phyloP scores from a whole-genome alignment of 2,888 invertebrate species.

The Synanthedon tipuliformis region DNA sequence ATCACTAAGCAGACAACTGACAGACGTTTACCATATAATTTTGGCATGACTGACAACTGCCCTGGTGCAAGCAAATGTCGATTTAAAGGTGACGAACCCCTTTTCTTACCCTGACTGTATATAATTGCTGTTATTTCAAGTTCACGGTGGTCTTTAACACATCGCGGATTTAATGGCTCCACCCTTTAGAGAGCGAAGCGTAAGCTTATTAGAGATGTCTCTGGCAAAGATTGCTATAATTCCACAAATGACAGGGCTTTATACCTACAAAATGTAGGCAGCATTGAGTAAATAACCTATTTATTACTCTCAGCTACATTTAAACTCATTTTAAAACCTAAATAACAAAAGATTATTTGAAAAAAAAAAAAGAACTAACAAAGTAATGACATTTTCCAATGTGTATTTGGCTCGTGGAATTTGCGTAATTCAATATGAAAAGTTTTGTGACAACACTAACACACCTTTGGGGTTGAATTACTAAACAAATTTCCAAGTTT shows the following conservation, averaged over 20 bases:
- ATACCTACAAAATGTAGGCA: slow-evolving; percentile 4
- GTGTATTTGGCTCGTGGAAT: slow-evolving; percentile 3
- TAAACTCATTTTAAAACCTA: not conserved
- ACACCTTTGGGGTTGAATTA: slow-evolving; percentile 10
- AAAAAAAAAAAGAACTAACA: too few relatives aligned
- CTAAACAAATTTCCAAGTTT: slow-evolving; percentile 12
- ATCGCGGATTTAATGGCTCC: slow-evolving; percentile 11
- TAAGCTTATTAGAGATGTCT: slow-evolving; percentile 36
- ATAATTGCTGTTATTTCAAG: too few relatives aligned
- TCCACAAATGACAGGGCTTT: slow-evolving; percentile 21
- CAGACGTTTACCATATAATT: too few relatives aligned
- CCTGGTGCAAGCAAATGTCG: too few relatives aligned
- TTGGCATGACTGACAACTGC: too few relatives aligned
- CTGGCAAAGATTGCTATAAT: slow-evolving; percentile 33
- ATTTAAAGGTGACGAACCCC: too few relatives aligned
- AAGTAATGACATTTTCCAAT: too few relatives aligned
- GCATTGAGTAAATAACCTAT: slow-evolving; percentile 2
- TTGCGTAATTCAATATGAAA: slow-evolving; percentile 17
- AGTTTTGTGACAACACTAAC: slow-evolving; percentile 11
- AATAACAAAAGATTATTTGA: too few relatives aligned
- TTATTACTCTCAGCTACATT: not conserved
- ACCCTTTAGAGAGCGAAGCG: slow-evolving; percentile 9
- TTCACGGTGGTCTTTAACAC: too few relatives aligned
- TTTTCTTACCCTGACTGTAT: too few relatives aligned
- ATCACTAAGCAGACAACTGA: too few relatives aligned